phyloP scores from a whole-genome alignment of 1,140 invertebrate species.

The Rhagoletis pomonella region DNA sequence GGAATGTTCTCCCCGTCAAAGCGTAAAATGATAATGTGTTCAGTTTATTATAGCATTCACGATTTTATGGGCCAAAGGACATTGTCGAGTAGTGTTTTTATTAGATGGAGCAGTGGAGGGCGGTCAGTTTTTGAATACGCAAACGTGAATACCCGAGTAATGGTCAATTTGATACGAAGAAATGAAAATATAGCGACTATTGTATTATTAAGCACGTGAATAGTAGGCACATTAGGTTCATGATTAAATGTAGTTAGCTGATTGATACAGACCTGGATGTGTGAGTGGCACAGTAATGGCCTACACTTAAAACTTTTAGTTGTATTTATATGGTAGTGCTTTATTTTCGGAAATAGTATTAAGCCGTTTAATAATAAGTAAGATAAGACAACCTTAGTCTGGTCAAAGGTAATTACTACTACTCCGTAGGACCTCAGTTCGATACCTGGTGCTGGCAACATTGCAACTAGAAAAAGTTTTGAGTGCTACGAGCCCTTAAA shows the following conservation, averaged over 20 bases:
- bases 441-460: too few species aligned
- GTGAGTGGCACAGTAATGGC: not conserved
- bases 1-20: not conserved
- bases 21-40: conserved; percentile 33
- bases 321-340: not conserved
- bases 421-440: too few species aligned
- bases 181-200: not conserved
- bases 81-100: not conserved
- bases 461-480: too few species aligned
- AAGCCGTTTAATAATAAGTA: too few species aligned
- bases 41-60: conserved; percentile 40
- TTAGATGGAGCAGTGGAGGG: not conserved
- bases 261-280: not conserved
- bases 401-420: too few species aligned
- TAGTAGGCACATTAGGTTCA: not conserved
- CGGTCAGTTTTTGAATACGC: not conserved
- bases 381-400: too few species aligned
- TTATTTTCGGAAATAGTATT: too few species aligned
- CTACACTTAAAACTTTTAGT: conserved; percentile 1
- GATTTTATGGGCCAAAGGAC: conserved; percentile 37
- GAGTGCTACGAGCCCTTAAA: too few species aligned
- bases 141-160: not conserved
- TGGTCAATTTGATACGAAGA: conserved; percentile 18
- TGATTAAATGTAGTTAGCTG: not conserved
- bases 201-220: not conserved